A percentile compares a stretch with the other conserved stretches of the same genome.
Evolutionary conservation across 2,113 vertebrate genomes (phyloP).

Genomic region (Irena cyanogastra): DNA sequence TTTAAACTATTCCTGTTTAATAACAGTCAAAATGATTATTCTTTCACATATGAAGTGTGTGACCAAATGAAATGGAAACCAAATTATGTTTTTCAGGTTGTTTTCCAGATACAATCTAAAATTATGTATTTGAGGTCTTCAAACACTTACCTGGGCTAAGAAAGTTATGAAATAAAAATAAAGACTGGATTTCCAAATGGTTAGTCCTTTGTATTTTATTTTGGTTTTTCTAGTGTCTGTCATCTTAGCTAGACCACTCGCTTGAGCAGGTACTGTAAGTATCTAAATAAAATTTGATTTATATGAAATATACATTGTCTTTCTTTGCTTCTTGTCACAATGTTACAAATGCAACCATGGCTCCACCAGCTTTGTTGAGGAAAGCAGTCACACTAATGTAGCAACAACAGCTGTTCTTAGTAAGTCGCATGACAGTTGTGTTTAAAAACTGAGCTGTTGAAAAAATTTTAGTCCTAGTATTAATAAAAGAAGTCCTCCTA

Average conservation of each 20-base stretch:
- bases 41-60: not conserved
- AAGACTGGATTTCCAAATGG: not conserved
- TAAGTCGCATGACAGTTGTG: not conserved
- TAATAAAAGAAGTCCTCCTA: not conserved
- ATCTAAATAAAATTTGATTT: not conserved
- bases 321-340: not conserved
- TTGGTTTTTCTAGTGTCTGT: not conserved
- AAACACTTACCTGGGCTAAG: not conserved
- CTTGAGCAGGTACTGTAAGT: not conserved
- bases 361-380: not conserved
- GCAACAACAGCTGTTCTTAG: not conserved
- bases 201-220: not conserved
- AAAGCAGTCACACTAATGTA: not conserved
- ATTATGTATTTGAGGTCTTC: not conserved
- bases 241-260: not conserved
- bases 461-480: not conserved
- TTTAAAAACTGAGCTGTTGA: not conserved
- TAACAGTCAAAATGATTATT: not conserved
- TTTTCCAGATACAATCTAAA: not conserved
- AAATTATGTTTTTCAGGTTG: not conserved
- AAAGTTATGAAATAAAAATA: not conserved
- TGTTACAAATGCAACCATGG: not conserved
- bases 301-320: not conserved
- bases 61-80: not conserved
- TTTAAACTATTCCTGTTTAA: not conserved